phyloP scores from a whole-genome alignment of 2,888 invertebrate genomes.

The Dermolepida albohirtum region DNA sequence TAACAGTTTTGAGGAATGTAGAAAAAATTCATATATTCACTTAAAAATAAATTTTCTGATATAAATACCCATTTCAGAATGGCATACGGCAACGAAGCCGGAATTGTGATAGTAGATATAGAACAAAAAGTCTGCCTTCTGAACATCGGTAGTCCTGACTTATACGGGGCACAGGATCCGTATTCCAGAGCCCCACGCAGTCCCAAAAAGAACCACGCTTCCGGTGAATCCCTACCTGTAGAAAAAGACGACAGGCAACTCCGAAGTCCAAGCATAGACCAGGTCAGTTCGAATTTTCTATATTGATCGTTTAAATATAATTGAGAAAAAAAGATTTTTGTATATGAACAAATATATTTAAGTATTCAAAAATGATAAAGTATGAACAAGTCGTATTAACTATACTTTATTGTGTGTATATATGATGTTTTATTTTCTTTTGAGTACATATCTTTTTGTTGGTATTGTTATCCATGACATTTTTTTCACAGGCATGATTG shows the following conservation, averaged over 20 bases:
- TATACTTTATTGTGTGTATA: slow-evolving; percentile 1
- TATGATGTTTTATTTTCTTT: not conserved
- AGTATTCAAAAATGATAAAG: not conserved
- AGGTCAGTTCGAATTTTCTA: slow-evolving; percentile 72
- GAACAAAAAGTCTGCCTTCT: slow-evolving; percentile 89
- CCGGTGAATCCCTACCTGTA: slow-evolving; percentile 64
- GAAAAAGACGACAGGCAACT: slow-evolving; percentile 69
- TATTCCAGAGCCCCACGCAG: slow-evolving; percentile 85
- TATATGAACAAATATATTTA: slow-evolving; percentile 13
- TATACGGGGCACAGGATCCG: slow-evolving; percentile 90
- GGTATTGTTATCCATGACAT: not conserved
- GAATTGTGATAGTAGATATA: slow-evolving; percentile 94
- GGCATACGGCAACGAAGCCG: slow-evolving; percentile 97
- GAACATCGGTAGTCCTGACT: slow-evolving; percentile 89
- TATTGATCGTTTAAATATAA: not conserved
- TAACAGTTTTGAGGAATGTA: too few relatives aligned
- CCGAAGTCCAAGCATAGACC: slow-evolving; percentile 89
- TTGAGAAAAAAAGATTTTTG: not conserved
- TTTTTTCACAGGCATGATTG: not conserved
- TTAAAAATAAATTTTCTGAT: too few relatives aligned
- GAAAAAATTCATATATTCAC: too few relatives aligned
- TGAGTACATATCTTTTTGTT: not conserved
- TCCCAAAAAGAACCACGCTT: slow-evolving; percentile 72
- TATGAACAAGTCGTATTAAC: not conserved
- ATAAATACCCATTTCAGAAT: slow-evolving; percentile 72